phyloP scores from a whole-genome alignment of 1,140 invertebrate species.

The Physella acuta region DNA sequence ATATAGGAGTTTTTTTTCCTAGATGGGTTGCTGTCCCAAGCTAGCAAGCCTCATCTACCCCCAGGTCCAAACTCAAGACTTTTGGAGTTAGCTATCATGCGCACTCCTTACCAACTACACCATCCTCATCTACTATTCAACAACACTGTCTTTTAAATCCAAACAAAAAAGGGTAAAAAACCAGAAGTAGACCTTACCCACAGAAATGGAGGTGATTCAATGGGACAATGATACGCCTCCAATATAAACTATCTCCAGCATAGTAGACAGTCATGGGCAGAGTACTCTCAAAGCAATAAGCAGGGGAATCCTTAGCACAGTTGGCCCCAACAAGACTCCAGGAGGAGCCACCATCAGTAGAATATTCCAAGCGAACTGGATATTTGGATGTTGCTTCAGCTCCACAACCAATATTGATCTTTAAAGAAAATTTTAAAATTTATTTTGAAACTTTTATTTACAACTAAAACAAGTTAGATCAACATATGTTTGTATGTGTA shows the following conservation, averaged over 20 bases:
- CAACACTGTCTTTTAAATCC: too few species aligned
- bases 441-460: too few species aligned
- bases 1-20: too few species aligned
- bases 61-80: too few species aligned
- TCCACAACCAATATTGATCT: conserved; percentile 63
- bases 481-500: too few species aligned
- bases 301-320: conserved; percentile 41
- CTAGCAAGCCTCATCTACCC: too few species aligned
- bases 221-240: conserved; percentile 58
- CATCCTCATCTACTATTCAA: too few species aligned
- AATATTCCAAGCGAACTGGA: conserved; percentile 60
- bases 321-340: conserved; percentile 55
- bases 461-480: too few species aligned
- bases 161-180: not conserved
- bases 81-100: too few species aligned
- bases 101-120: too few species aligned
- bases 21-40: too few species aligned
- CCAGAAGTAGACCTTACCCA: conserved; percentile 50
- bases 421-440: conserved; percentile 27
- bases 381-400: conserved; percentile 50
- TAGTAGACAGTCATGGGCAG: conserved; percentile 57
- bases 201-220: conserved; percentile 57
- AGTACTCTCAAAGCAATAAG: conserved; percentile 45
- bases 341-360: conserved; percentile 55
- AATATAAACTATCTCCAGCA: conserved; percentile 54